Conservation (phyloP, 2,113 vertebrate genomes). For the Pollachius pollachius region DNA sequence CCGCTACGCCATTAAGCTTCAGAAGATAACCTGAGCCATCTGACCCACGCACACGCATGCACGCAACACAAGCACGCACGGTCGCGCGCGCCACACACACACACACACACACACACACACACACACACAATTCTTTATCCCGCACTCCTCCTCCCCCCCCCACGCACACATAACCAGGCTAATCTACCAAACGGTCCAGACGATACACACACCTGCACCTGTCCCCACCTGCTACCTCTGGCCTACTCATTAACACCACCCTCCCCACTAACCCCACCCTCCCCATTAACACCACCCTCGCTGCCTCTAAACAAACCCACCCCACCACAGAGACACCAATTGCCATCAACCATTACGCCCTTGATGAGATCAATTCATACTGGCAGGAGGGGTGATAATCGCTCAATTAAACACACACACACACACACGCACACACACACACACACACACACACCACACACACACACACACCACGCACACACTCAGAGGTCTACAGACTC, state of each 20-base stretch:
- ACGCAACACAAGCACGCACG: slow-evolving; percentile 12
- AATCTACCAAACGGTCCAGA: slow-evolving; percentile 12
- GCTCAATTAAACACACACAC: slow-evolving; percentile 52
- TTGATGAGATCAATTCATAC: slow-evolving; percentile 60
- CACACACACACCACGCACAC: too few relatives aligned
- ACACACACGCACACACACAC: slow-evolving; percentile 3
- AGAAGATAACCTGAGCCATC: background rate
- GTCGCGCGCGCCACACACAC: background rate
- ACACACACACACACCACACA: too few relatives aligned
- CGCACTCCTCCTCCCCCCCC: slow-evolving; percentile 46
- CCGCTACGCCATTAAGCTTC: background rate
- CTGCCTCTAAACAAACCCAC: slow-evolving; percentile 51
- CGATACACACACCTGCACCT: slow-evolving; percentile 25
- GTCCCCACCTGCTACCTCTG: slow-evolving; percentile 44
- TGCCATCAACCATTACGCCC: slow-evolving; percentile 56
- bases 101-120: slow-evolving; percentile 16
- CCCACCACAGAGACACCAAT: slow-evolving; percentile 51
- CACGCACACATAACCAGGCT: slow-evolving; percentile 3
- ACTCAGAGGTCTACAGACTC: too few relatives aligned
- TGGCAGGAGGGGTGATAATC: slow-evolving; percentile 49
- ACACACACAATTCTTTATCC: slow-evolving; percentile 19
- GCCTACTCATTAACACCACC: slow-evolving; percentile 38
- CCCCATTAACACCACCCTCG: slow-evolving; percentile 29
- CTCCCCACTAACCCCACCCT: slow-evolving; percentile 7
- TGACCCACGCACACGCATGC: slow-evolving; percentile 24